These are phyloP conservation scores for Mungos mungo DNA, from an alignment of 2,113 vertebrate genomes.

Conservation along the genomic window DNA sequence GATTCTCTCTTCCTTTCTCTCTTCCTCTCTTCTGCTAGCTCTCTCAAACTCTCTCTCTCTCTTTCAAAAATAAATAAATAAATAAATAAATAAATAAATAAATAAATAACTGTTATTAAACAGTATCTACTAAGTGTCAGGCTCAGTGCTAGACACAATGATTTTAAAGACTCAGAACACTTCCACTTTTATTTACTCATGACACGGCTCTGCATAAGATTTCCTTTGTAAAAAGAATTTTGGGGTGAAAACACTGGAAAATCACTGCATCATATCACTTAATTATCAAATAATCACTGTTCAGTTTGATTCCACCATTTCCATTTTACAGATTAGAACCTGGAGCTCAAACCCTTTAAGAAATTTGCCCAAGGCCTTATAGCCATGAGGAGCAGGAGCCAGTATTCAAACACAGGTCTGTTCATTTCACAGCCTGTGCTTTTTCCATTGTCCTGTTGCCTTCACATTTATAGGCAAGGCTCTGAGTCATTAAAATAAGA, in stretches of 20 bases:
- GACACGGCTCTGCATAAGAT: not conserved
- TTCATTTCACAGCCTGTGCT: conserved; percentile 28
- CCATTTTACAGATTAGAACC: conserved; percentile 44
- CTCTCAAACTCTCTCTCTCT: too few relatives aligned
- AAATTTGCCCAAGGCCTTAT: not conserved
- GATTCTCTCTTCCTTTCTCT: too few relatives aligned
- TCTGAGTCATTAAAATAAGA: conserved; percentile 47
- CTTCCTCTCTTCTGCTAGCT: too few relatives aligned
- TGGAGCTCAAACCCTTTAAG: not conserved
- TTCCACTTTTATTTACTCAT: not conserved
- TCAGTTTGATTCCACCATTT: not conserved
- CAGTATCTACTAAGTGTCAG: not conserved
- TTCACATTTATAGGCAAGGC: not conserved
- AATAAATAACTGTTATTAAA: too few relatives aligned
- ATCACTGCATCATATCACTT: not conserved
- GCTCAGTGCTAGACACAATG: not conserved
- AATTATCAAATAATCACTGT: not conserved
- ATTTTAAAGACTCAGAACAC: conserved; percentile 23
- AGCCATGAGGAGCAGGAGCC: not conserved
- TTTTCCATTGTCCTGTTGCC: not conserved
- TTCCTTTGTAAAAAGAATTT: conserved; percentile 18
- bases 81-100: too few relatives aligned
- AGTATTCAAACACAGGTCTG: not conserved
- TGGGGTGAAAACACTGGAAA: conserved; percentile 15
- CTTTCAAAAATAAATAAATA: too few relatives aligned